Base-by-base conservation (phyloP, 1,140 invertebrate genomes). In the Bactericera cockerelli region DNA sequence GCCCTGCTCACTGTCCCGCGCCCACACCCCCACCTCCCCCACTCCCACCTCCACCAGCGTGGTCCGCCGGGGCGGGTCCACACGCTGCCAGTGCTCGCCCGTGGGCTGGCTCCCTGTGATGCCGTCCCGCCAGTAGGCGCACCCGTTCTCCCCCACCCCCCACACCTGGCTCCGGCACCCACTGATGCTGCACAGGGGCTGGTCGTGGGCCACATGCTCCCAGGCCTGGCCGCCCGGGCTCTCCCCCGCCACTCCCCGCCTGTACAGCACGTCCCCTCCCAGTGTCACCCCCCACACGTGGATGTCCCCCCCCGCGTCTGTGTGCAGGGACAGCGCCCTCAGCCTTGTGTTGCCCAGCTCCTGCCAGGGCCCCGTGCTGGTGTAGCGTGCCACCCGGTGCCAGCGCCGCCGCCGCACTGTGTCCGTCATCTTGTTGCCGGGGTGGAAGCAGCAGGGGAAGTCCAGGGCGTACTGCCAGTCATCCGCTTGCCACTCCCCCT, bases 401-500 rank as follows among this genome's bases (percentile, higher is more conserved):
- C 91, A 94, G 53, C 87, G 74, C 42, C 90, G 75, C 25, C 90
- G 76, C 58, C 92, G 75, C 0, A 93, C 89, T 67, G 88, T 89
- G 74, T 94, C 91, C 1, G 87, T 91, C 61, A 93, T 83, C 58
- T 85, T 77, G 70, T 91, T 92, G 64, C 84, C 81, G 0, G 80
- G 79, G 70, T 93, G 90, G 71, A 89, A 94, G 22, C 79, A 79
- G 0, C 83, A 80, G 4, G 89, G 88, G 70, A 93, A 94, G 72
- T 94, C 90, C 1, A 87, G 84, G 1, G 90, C 89, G 74, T 94
- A 94, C 69, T 94, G 91, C 92, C 92, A 95, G 1, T 91, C 91
- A 64, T 93, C 87, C 59, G 79, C 77, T 72, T 94, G 90, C 1
- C 88, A 86, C 1, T 89, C 89, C n/a, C 87, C 88, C 1, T 85